These are phyloP conservation scores for Hydropsyche tenuis DNA, from an alignment of 1,140 invertebrate species.

Conservation along the genomic window DNA sequence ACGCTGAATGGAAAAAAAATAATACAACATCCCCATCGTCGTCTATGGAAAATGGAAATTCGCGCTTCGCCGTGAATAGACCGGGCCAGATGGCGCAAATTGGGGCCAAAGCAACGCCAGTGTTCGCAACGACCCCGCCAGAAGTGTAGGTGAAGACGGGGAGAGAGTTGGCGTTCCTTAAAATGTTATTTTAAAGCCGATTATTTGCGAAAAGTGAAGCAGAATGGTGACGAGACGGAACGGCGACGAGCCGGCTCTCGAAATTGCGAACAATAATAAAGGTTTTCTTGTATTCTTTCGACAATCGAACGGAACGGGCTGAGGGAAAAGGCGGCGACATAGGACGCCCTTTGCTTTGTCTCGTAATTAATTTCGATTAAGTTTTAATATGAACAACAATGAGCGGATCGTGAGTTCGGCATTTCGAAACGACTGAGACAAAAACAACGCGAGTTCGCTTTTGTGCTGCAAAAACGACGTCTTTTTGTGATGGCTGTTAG, in stretches of 20 bases:
- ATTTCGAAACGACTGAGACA: not conserved
- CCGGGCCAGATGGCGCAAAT: constrained; percentile 42
- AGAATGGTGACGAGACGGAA: not conserved
- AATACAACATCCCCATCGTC: not conserved
- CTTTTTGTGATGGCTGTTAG: not conserved
- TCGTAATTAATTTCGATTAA: constrained; percentile 46
- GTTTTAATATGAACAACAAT: constrained; percentile 29
- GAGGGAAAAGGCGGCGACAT: not conserved
- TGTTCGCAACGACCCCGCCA: not conserved
- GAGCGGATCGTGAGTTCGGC: not conserved
- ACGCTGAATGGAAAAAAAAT: not conserved
- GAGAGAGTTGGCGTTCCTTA: constrained; percentile 22
- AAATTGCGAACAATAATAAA: constrained; percentile 34
- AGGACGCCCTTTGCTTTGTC: constrained; percentile 39
- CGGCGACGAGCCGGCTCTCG: not conserved
- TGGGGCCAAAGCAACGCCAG: constrained; percentile 18
- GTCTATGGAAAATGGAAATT: constrained; percentile 44
- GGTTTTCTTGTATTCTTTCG: constrained; percentile 36
- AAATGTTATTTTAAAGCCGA: constrained; percentile 46
- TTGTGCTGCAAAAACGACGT: too few species aligned
- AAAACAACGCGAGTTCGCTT: not conserved
- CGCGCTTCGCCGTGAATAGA: constrained; percentile 42
- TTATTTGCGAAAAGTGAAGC: constrained; percentile 34
- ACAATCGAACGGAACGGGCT: constrained; percentile 21
- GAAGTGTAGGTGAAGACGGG: not conserved